Evolutionary conservation across 2,113 vertebrate genomes (phyloP), one percentile per base, ranked within the genome.

Genomic region (Eurystomus gularis): DNA sequence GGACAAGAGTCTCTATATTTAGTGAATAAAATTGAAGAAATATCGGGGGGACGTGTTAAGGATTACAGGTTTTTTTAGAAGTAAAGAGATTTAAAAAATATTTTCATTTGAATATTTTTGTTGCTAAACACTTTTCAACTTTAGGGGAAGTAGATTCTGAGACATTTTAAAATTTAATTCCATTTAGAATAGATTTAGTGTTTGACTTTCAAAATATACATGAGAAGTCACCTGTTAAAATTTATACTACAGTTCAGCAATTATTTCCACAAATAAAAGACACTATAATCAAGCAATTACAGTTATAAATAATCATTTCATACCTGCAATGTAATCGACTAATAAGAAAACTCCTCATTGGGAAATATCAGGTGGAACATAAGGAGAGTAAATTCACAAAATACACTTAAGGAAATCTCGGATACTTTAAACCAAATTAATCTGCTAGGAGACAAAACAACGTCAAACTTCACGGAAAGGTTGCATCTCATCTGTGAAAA

Each of bases 41-140:
- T 24, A 3, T 1, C 21, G 11, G 3, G 3, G 5, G 7, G 3
- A 13, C 4, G 4, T 17, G 4, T 64, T 39, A n/a, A 66, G 55
- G 54, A 54, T 16, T 18, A 19, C 6, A 51, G 4, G 8, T 62
- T 66, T 12, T 68, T 68, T 87, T 48, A 82, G 39, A 70, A 54
- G 73, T 42, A 58, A 8, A 21, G 13, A 64, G 3, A 51, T 60
- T 60, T 37, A 16, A 9, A n/a, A 61, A 70, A 39, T 58, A 17
- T 31, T 62, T 86, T 51, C 1, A 28, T 51, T 40, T 42, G 5
- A 73, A 10, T 78, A 7, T 11, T 85, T 54, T 55, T 40, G 15
- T 10, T 46, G 7, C 66, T 72, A 71, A 68, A 75, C 9, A 60
- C 1, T 92, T 82, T 77, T 80, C 48, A 42, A 17, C 12, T 17